Percentiles rank a stretch among this genome's conserved stretches.
phyloP scores from a whole-genome alignment of 1,140 invertebrate genomes.

The Meloidogyne chitwoodi region DNA sequence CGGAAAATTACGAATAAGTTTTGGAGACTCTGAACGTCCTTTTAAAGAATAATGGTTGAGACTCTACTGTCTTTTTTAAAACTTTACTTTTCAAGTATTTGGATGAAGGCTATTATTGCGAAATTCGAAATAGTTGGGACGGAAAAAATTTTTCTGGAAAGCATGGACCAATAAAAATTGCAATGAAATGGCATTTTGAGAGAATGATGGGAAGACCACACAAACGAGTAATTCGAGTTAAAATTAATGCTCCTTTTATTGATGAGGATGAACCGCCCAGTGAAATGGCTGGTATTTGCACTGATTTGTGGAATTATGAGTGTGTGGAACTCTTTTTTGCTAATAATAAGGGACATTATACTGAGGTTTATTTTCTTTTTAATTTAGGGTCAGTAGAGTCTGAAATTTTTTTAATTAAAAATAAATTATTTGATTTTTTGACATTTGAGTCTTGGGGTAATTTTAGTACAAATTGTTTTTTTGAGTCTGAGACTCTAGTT shows the following conservation, averaged over 20 bases:
- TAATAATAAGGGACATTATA: constrained; percentile 53
- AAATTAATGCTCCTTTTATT: constrained; percentile 53
- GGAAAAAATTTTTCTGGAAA: constrained; percentile 37
- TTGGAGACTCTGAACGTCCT: too few species aligned
- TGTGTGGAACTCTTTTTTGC: constrained; percentile 58
- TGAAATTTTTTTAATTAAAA: constrained; percentile 1
- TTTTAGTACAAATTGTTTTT: too few species aligned
- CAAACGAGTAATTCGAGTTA: constrained; percentile 49
- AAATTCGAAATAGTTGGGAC: constrained; percentile 54
- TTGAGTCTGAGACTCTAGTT: too few species aligned
- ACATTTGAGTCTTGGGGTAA: too few species aligned
- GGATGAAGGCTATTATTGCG: constrained; percentile 37
- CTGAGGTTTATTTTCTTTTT: constrained; percentile 41
- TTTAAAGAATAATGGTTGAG: too few species aligned
- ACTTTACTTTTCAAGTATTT: constrained; percentile 24
- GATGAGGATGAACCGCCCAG: constrained; percentile 56
- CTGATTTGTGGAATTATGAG: constrained; percentile 55
- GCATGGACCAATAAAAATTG: constrained; percentile 54
- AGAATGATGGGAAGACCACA: constrained; percentile 45
- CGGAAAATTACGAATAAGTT: too few species aligned
- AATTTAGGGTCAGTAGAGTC: too few species aligned
- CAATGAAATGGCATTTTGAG: constrained; percentile 55
- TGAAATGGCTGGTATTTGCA: constrained; percentile 48
- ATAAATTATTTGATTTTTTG: neutral
- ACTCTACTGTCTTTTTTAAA: too few species aligned